Base-by-base conservation (phyloP, 2,113 vertebrate species). In the Callipepla californica region DNA sequence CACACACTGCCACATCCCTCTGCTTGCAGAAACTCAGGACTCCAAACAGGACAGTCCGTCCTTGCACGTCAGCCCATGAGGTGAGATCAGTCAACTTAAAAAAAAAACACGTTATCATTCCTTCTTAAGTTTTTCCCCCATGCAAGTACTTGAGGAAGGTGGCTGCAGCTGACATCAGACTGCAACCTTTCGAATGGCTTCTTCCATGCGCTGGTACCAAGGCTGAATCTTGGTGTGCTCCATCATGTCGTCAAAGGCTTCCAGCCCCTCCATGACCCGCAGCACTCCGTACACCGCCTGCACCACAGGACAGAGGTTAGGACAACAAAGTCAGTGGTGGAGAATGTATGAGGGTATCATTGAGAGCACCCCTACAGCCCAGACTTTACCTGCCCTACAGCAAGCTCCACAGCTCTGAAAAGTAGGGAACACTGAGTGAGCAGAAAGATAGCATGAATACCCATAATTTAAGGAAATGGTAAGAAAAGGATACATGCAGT, bases 241-340 rank as follows among this genome's bases (percentile, higher is more conserved):
- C 98, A 99, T 99, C 98, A 99, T 98, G 97, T 99, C 99, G 0
- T 99, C 97, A 15, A 99, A 99, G 20, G 99, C 98, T 97, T 99
- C 97, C 90, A 99, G 97, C 6, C 99, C 99, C 77, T 99, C 99
- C 99, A 99, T 99, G 65, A 99, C 99, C 0, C 98, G 96, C n/a
- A 99, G 98, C 19, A 99, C 98, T 0, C 99, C 99, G 0, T 98
- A 99, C 85, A 99, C 99, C 0, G 99, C 98, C 99, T 99, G 94
- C 21, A 85, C 12, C 16, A 53, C 36, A 80, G 17, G 36, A 89
- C 5, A 63, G 21, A 67, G 50, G 25, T 61, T 3, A 74, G 50
- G 93, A 70, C 18, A 80, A n/a, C 44, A 44, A 22, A 62, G 17
- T 21, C 58, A 67, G 38, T 7, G 2, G 4, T 40, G 57, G 15